Evolutionary conservation across 1,140 invertebrate species (phyloP).

Genomic region (Plectrocnemia conspersa): DNA sequence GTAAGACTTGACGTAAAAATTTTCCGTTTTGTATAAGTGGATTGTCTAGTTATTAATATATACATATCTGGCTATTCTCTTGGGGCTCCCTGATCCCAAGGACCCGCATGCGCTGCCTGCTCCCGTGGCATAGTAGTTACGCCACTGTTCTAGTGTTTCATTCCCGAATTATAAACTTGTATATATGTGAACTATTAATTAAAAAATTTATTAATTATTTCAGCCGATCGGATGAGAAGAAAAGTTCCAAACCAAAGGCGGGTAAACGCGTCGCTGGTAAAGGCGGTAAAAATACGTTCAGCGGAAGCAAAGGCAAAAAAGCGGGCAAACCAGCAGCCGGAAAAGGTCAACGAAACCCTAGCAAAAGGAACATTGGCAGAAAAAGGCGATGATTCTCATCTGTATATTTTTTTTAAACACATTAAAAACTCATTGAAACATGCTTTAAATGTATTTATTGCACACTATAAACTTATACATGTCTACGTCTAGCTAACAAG

Average conservation of each 20-base stretch:
- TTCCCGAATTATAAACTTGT: too few species aligned
- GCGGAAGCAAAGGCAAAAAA: constrained; percentile 37
- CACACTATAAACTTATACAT: too few species aligned
- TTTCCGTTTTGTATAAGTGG: too few species aligned
- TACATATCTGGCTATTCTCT: too few species aligned
- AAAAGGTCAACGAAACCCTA: constrained; percentile 58
- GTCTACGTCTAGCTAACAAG: background rate
- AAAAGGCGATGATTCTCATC: constrained; percentile 62
- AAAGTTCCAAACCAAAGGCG: constrained; percentile 46
- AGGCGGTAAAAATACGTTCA: constrained; percentile 35
- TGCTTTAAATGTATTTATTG: too few species aligned
- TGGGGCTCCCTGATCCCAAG: too few species aligned
- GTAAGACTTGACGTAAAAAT: too few species aligned
- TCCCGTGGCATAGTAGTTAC: too few species aligned
- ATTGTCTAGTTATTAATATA: too few species aligned
- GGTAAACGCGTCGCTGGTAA: constrained; percentile 43
- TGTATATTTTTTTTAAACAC: background rate
- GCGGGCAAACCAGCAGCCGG: constrained; percentile 57
- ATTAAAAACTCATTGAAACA: background rate
- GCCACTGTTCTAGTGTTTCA: too few species aligned
- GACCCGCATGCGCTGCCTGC: too few species aligned
- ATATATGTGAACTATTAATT: too few species aligned
- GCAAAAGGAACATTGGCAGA: constrained; percentile 55
- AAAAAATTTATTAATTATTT: constrained; percentile 20
- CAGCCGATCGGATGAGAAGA: constrained; percentile 50